Percentiles rank a stretch among this genome's conserved stretches.
phyloP scores from a whole-genome alignment of 2,888 invertebrate genomes.

The Conchocele bisecta region DNA sequence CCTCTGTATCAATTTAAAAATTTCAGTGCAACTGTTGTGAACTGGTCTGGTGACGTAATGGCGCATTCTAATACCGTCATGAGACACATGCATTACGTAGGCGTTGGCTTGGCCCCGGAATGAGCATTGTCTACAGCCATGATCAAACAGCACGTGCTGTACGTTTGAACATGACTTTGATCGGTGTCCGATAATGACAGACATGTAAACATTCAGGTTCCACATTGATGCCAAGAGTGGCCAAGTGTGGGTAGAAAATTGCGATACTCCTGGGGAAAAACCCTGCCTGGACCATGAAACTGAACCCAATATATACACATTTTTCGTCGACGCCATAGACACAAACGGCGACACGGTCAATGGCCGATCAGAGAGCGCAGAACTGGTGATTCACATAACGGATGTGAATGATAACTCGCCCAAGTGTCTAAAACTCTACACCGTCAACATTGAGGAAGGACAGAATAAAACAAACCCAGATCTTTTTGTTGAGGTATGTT shows the following conservation, averaged over 20 bases:
- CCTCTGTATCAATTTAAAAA: too few species aligned
- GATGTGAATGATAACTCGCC: conserved; percentile 84
- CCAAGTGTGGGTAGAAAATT: conserved; percentile 89
- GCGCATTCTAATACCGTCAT: too few species aligned
- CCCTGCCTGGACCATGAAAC: conserved; percentile 87
- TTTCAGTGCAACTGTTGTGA: too few species aligned
- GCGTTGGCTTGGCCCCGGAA: too few species aligned
- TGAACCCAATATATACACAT: background rate
- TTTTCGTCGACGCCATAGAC: conserved; percentile 11
- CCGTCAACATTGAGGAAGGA: conserved; percentile 70
- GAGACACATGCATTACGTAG: too few species aligned
- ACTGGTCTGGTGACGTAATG: too few species aligned
- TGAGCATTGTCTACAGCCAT: too few species aligned
- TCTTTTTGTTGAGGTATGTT: conserved; percentile 90
- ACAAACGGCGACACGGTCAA: background rate
- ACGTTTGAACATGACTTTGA: too few species aligned
- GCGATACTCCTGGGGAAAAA: conserved; percentile 51
- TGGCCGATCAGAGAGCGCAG: background rate
- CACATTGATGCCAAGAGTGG: conserved; percentile 92
- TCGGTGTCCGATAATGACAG: too few species aligned
- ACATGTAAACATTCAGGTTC: conserved; percentile 85
- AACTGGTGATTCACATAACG: conserved; percentile 62
- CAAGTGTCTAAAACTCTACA: conserved; percentile 82
- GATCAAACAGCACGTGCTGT: too few species aligned
- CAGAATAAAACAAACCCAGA: conserved; percentile 86